Evolutionary conservation across 2,888 invertebrate species (phyloP), one percentile per base, ranked within the genome.

Genomic region (Meganola albula): DNA sequence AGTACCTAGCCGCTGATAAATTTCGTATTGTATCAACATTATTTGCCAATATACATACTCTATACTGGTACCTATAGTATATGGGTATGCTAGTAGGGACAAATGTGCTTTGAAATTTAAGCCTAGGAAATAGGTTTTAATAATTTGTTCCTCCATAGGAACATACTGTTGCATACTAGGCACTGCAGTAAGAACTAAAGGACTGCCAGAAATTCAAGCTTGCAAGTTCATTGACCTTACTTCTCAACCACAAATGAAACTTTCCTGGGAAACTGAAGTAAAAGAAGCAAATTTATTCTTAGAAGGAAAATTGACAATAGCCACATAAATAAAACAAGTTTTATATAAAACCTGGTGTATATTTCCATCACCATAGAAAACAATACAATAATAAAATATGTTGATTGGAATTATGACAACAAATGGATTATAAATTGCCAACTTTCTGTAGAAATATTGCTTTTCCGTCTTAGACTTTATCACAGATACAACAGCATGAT

Each of bases 101-200:
- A n/a, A n/a, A n/a, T n/a, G n/a, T n/a, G n/a, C n/a, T n/a, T n/a
- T n/a, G n/a, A n/a, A n/a, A n/a, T n/a, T n/a, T n/a, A n/a, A n/a
- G n/a, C n/a, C n/a, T n/a, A n/a, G n/a, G n/a, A n/a, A n/a, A n/a
- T n/a, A n/a, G n/a, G n/a, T n/a, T n/a, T n/a, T n/a, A 16, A 16
- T 16, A 5, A 6, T 16, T 3, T 20, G 7, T 5, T 20, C n/a
- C 8, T 20, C 58, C 50, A 14, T 55, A 85, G 85, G 83, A 23
- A 73, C 69, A 31, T 79, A 82, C 40, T 86, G 84, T 56, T 85
- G 83, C 37, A 72, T 86, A 30, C 66, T 86, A 52, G 85, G 86
- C 11, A 68, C 67, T 33, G 73, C 73, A 12, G 44, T 75, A 1
- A 82, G 71, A 48, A 74, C 77, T 3, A 77, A 74, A 61, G 79